A percentile compares a stretch with the other conserved stretches of the same genome.
Conservation (phyloP, 1,140 invertebrate genomes). For the Varroa destructor region DNA sequence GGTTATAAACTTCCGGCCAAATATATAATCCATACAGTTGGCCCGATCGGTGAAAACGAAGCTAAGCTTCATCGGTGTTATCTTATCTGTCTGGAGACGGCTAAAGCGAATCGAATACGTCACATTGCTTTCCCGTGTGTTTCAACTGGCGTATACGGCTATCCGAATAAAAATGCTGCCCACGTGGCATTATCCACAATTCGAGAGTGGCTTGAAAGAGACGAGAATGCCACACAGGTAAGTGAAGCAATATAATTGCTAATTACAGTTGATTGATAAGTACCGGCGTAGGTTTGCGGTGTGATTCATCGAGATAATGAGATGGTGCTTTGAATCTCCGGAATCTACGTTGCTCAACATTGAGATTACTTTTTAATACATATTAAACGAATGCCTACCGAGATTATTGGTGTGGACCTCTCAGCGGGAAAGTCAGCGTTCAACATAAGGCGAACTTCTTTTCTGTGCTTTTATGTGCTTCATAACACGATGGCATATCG, state of each 20-base stretch:
- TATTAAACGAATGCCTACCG: too few relatives aligned
- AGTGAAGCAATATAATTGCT: background rate
- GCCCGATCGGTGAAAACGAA: slow-evolving; percentile 57
- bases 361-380: too few relatives aligned
- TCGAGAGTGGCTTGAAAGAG: slow-evolving; percentile 52
- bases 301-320: too few relatives aligned
- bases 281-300: too few relatives aligned
- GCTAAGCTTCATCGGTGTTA: slow-evolving; percentile 53
- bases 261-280: too few relatives aligned
- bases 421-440: too few relatives aligned
- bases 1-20: slow-evolving; percentile 58
- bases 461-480: too few relatives aligned
- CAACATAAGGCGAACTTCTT: too few relatives aligned
- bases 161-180: slow-evolving; percentile 59
- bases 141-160: slow-evolving; percentile 52
- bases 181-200: slow-evolving; percentile 55
- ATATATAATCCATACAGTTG: slow-evolving; percentile 72
- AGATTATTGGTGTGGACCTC: too few relatives aligned
- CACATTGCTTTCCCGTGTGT: slow-evolving; percentile 49
- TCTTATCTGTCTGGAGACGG: slow-evolving; percentile 51
- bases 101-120: slow-evolving; percentile 49
- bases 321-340: too few relatives aligned
- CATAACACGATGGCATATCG: too few relatives aligned
- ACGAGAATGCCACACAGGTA: slow-evolving; percentile 37
- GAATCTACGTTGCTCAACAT: too few relatives aligned